Percentiles rank a stretch among this genome's conserved stretches.
These are phyloP conservation scores for Lampris incognitus DNA, from an alignment of 2,113 vertebrate genomes.

Conservation along the genomic window DNA sequence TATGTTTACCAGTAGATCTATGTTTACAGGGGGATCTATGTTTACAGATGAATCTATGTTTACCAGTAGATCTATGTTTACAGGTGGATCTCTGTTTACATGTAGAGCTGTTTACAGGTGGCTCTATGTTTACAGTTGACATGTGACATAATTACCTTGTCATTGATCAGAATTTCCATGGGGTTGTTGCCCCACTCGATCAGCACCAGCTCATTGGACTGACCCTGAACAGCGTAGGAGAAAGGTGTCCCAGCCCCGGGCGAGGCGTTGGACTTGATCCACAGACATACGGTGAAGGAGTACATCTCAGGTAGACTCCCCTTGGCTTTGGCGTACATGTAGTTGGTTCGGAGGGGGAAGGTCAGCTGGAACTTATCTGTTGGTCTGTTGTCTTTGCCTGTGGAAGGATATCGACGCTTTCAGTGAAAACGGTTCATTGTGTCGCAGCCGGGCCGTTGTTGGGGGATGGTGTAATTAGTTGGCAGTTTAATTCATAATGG, in stretches of 20 bases:
- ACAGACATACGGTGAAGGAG: conserved; percentile 95
- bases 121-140: background rate
- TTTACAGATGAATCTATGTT: no score
- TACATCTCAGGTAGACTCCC: conserved; percentile 97
- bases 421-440: background rate
- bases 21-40: no score
- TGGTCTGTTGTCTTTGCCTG: conserved; percentile 88
- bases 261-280: conserved; percentile 95
- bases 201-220: conserved; percentile 96
- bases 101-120: background rate
- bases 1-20: no score
- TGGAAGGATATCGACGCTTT: background rate
- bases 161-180: conserved; percentile 97
- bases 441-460: no score
- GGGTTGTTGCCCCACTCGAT: conserved; percentile 98
- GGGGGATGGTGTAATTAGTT: no score
- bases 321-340: conserved; percentile 98
- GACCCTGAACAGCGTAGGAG: conserved; percentile 93
- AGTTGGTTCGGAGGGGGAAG: conserved; percentile 95
- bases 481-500: no score
- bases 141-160: conserved; percentile 85
- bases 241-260: conserved; percentile 95
- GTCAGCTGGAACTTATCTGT: conserved; percentile 95
- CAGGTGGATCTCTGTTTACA: background rate
- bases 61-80: no score